Conservation (phyloP, 2,888 invertebrate genomes). For the Machimus atricapillus region DNA sequence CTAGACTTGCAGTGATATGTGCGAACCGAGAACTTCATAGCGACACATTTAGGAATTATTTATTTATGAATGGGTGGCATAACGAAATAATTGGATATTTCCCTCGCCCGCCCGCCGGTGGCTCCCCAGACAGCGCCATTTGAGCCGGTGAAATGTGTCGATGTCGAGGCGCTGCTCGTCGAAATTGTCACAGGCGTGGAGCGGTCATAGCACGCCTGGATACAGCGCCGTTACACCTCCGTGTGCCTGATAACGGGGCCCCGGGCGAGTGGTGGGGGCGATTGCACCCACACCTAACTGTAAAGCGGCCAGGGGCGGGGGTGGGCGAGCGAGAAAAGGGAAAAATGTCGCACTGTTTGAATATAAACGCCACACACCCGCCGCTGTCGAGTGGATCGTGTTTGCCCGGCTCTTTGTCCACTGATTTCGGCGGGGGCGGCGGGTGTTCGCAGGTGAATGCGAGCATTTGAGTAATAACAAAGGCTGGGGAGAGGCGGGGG, state of each 20-base stretch:
- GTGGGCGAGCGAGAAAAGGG: not conserved
- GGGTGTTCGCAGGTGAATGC: not conserved
- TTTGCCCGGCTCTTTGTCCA: not conserved
- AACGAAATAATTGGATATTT: constrained; percentile 23
- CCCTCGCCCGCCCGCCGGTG: not conserved
- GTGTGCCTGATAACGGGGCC: constrained; percentile 15
- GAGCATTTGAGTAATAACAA: not conserved
- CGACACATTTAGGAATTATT: constrained; percentile 10
- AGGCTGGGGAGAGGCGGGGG: not conserved
- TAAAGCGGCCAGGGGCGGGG: not conserved
- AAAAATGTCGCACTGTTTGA: constrained; percentile 1
- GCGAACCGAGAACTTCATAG: not conserved
- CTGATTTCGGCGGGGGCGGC: not conserved
- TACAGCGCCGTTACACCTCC: not conserved
- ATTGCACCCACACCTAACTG: not conserved
- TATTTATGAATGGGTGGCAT: constrained; percentile 15
- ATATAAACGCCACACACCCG: constrained; percentile 5
- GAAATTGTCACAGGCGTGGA: not conserved
- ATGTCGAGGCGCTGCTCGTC: not conserved
- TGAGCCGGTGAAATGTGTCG: not conserved
- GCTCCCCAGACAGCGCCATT: not conserved
- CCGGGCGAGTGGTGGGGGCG: not conserved
- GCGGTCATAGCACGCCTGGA: not conserved
- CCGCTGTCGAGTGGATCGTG: not conserved
- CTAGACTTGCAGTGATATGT: not conserved